A percentile compares a stretch with the other conserved stretches of the same genome.
phyloP scores from a whole-genome alignment of 2,113 vertebrate species.

The Arizona elegans region DNA sequence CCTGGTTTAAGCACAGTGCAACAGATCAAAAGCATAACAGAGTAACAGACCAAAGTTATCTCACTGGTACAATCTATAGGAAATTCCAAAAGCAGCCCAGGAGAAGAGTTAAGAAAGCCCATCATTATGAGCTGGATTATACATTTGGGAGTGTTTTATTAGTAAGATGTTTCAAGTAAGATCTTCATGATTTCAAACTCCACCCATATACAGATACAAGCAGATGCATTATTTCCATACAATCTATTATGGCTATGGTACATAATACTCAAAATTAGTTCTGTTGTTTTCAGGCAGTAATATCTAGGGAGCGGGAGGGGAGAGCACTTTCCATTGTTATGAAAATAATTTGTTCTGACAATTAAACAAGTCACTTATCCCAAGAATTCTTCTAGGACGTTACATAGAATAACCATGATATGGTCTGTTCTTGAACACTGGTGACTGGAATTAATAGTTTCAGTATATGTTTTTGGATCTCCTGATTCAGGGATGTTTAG shows the following conservation, averaged over 20 bases:
- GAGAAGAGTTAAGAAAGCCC: not conserved
- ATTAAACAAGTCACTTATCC: not conserved
- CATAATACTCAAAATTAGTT: not conserved
- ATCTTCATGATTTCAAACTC: not conserved
- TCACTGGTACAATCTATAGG: not conserved
- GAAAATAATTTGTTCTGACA: not conserved
- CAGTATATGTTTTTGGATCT: not conserved
- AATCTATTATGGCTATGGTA: not conserved
- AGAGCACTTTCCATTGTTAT: not conserved
- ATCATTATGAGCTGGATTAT: not conserved
- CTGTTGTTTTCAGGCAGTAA: not conserved
- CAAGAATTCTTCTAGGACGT: not conserved
- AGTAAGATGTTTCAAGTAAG: not conserved
- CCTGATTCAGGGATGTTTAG: not conserved
- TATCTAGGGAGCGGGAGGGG: not conserved
- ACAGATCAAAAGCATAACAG: not conserved
- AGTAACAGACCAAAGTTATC: not conserved
- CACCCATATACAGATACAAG: not conserved
- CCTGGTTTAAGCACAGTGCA: not conserved
- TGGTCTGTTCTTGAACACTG: not conserved
- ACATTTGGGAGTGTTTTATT: not conserved
- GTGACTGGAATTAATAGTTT: not conserved
- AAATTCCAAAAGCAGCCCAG: not conserved
- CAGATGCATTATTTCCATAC: not conserved
- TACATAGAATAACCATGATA: not conserved